These are phyloP conservation scores for Bembecia ichneumoniformis DNA, from an alignment of 2,888 invertebrate genomes.

Conservation along the genomic window DNA sequence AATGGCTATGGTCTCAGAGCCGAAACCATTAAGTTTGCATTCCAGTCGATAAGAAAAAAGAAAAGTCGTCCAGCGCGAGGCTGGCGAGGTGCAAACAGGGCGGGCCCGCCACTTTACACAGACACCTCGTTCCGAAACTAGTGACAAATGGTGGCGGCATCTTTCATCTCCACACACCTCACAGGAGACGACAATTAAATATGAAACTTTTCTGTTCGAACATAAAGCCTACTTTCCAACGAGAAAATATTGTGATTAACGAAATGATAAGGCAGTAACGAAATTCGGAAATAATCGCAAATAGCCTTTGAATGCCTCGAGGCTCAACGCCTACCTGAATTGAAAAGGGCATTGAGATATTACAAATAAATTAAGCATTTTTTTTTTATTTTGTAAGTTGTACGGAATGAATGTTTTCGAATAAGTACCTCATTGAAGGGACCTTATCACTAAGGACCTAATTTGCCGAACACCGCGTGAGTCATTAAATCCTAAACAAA, in stretches of 20 bases:
- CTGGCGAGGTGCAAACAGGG: slow-evolving; percentile 56
- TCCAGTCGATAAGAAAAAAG: slow-evolving; percentile 39
- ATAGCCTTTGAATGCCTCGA: slow-evolving; percentile 45
- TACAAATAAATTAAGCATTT: slow-evolving; percentile 11
- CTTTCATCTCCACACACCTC: slow-evolving; percentile 55
- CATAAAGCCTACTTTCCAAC: slow-evolving; percentile 20
- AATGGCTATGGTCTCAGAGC: slow-evolving; percentile 54
- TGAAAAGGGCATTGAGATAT: slow-evolving; percentile 37
- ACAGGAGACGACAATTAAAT: slow-evolving; percentile 18
- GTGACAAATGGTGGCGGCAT: slow-evolving; percentile 68
- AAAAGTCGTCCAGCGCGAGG: slow-evolving; percentile 21
- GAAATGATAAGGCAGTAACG: slow-evolving; percentile 61
- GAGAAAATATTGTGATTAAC: slow-evolving; percentile 18
- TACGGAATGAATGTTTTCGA: too few relatives aligned
- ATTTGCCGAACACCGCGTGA: too few relatives aligned
- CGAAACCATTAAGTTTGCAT: slow-evolving; percentile 58
- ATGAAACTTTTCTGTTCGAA: slow-evolving; percentile 13
- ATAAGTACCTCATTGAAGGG: too few relatives aligned
- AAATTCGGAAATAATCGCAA: slow-evolving; percentile 68
- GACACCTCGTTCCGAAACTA: slow-evolving; percentile 62
- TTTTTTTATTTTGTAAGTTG: too few relatives aligned
- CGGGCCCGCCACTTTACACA: slow-evolving; percentile 51
- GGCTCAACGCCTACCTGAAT: slow-evolving; percentile 40
- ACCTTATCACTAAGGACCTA: too few relatives aligned
- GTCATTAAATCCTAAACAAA: too few relatives aligned